phyloP scores from a whole-genome alignment of 2,113 vertebrate genomes.

The Sylvilagus bachmani region DNA sequence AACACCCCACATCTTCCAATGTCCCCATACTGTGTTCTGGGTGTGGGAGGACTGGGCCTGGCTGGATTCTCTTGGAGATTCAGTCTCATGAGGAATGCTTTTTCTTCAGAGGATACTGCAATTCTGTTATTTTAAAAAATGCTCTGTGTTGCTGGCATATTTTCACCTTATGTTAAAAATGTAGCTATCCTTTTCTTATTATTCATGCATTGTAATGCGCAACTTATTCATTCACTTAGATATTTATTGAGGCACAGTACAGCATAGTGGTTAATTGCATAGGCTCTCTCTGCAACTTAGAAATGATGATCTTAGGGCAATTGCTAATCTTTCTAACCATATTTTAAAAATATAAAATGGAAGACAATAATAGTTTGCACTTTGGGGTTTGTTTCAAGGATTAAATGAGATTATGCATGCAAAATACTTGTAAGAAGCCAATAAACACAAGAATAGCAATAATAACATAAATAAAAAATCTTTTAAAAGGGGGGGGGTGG shows the following conservation, averaged over 20 bases:
- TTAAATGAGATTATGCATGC: constrained; percentile 53
- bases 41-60: constrained; percentile 80
- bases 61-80: constrained; percentile 64
- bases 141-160: constrained; percentile 68
- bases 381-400: not conserved
- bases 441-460: constrained; percentile 8
- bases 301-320: constrained; percentile 31
- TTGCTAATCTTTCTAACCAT: constrained; percentile 47
- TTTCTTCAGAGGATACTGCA: constrained; percentile 63
- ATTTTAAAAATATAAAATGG: constrained; percentile 49
- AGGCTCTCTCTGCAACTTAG: constrained; percentile 40
- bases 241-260: constrained; percentile 68
- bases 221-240: constrained; percentile 75
- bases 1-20: constrained; percentile 79
- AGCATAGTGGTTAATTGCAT: constrained; percentile 60
- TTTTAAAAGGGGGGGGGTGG: too few relatives aligned
- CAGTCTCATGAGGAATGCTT: constrained; percentile 66
- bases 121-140: constrained; percentile 69
- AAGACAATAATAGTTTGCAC: constrained; percentile 22
- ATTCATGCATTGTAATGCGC: constrained; percentile 69
- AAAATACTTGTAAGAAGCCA: constrained; percentile 35
- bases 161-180: constrained; percentile 80
- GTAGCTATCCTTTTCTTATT: constrained; percentile 75
- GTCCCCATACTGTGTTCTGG: constrained; percentile 79
- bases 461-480: not conserved